Percentiles rank a stretch among this genome's conserved stretches.
Evolutionary conservation across 2,797 vertebrate species (phyloP).

Genomic region (Phalanger gymnotis): DNA sequence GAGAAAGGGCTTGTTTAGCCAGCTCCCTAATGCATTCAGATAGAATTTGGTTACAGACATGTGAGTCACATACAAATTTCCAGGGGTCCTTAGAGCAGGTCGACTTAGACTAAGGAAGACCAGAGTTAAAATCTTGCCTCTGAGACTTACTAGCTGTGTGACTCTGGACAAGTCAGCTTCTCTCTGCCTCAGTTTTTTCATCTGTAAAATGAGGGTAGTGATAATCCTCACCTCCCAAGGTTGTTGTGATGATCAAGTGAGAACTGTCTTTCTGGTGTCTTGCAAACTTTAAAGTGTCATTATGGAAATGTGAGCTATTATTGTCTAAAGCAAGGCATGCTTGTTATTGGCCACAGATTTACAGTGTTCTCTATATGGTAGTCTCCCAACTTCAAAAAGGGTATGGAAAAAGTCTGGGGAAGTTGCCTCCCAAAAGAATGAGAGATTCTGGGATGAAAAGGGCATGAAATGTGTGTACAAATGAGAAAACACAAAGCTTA

Average conservation of each 20-base stretch:
- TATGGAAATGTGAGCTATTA: neutral
- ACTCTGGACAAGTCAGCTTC: neutral
- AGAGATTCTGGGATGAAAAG: neutral
- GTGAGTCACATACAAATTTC: conserved; percentile 4
- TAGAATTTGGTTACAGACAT: neutral
- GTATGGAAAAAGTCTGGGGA: neutral
- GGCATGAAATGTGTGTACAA: no score
- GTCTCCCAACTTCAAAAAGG: neutral
- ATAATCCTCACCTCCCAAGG: neutral
- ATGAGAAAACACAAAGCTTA: no score
- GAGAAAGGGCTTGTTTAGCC: neutral
- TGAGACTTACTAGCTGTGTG: neutral
- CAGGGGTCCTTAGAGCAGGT: neutral
- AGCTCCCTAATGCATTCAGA: conserved; percentile 5
- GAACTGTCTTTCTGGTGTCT: neutral
- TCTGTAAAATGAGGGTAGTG: neutral
- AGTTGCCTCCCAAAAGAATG: neutral
- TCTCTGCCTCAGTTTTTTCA: neutral
- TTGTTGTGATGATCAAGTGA: neutral
- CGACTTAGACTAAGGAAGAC: neutral
- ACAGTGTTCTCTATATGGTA: neutral
- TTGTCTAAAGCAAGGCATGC: neutral
- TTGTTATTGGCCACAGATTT: neutral
- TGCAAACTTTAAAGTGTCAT: neutral
- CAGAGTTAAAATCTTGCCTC: neutral